Percentiles rank a stretch among this genome's conserved stretches.
Conservation (phyloP, 1,140 invertebrate genomes). For the Chironomus striatipennis region DNA sequence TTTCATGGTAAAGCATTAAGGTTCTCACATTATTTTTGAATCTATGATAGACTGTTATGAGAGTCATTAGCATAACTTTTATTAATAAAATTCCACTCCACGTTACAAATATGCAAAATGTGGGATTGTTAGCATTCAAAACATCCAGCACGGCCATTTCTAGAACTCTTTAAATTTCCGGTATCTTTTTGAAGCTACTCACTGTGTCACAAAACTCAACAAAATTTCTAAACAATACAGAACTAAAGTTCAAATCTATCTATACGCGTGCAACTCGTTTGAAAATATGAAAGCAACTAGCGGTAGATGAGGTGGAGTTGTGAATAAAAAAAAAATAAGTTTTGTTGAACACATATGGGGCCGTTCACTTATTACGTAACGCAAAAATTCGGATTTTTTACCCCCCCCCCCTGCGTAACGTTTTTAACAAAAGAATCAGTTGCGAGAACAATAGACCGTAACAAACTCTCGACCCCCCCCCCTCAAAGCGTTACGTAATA, state of each 20-base stretch:
- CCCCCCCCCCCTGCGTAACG: too few species aligned
- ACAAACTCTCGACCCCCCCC: too few species aligned
- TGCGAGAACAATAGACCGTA: too few species aligned
- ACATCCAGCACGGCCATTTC: not conserved
- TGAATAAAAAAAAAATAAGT: not conserved
- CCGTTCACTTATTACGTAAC: too few species aligned
- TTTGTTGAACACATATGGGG: not conserved
- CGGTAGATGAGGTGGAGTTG: not conserved
- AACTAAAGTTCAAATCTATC: not conserved
- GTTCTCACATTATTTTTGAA: not conserved
- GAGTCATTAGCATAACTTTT: not conserved
- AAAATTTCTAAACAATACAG: not conserved
- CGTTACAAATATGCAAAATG: not conserved
- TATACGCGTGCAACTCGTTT: not conserved
- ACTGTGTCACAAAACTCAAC: not conserved
- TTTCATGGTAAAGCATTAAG: not conserved
- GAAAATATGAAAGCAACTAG: constrained; percentile 13
- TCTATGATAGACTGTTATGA: not conserved
- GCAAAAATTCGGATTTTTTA: too few species aligned
- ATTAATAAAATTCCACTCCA: not conserved
- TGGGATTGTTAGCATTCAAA: not conserved
- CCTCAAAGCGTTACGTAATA: too few species aligned
- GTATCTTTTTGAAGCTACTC: not conserved
- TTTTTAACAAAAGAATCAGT: too few species aligned
- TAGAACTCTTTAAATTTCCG: not conserved